Base-by-base conservation (phyloP, 53 echinoderm and acorn worm species). In the Temnopleurus reevesii region DNA sequence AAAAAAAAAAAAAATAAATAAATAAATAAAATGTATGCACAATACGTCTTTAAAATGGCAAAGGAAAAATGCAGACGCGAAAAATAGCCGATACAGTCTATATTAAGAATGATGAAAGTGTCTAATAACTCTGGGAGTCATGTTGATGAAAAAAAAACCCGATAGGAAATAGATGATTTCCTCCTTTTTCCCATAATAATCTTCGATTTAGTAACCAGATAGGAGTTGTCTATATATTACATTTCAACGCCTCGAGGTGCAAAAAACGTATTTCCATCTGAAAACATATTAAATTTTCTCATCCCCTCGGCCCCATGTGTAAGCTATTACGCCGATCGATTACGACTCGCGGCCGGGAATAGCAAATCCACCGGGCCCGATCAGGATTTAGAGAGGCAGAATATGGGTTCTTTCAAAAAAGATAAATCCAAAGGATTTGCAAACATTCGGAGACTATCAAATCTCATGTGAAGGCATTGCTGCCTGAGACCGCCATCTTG, bases 311-410 rank as follows among this genome's bases (percentile, higher is more conserved):
- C 71, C 71, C 71, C 71, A 41, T 8, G 43, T 21, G 38, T 41
- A 71, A 71, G 71, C 71, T 71, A 8, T 71, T 71, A 21, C 33
- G 33, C 19, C 41, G 71, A 71, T 71, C 71, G 71, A 71, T 71
- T 71, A 71, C 71, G 41, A 71, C 36, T 71, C 71, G 43, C 66
- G 38, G n/a, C 36, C 6, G 41, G 21, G 66, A 41, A 66, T 41
- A 19, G 19, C 2, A 36, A 66, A 71, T 71, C 71, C 71, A 19
- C n/a, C 36, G n/a, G 71, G 71, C 33, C 41, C 18, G 33, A 43
- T n/a, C 8, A 41, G 21, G 21, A 71, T 38, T n/a, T n/a, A 41
- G 71, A 5, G 63, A 71, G 36, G 41, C 43, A 7, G 7, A 8
- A 41, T 19, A 38, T 38, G 19, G 41, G 38, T 38, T 71, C 38